Percentiles rank a stretch among this genome's conserved stretches.
These are phyloP conservation scores for Enteromius radiatus DNA, from an alignment of 2,797 vertebrate species.

Conservation along the genomic window DNA sequence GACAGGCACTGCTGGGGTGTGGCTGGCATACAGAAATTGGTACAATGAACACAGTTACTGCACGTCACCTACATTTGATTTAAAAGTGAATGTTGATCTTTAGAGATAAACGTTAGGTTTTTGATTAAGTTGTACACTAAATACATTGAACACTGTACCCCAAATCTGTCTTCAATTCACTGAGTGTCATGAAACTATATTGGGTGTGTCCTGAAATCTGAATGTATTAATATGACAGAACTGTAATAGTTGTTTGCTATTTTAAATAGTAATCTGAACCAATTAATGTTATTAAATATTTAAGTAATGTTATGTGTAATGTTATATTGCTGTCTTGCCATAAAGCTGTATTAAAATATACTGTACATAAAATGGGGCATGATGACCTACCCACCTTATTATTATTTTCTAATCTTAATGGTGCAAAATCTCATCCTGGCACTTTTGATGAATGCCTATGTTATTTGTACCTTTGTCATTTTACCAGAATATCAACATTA, in stretches of 20 bases:
- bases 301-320: background rate
- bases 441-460: background rate
- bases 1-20: slow-evolving; percentile 74
- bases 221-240: background rate
- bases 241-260: background rate
- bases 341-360: background rate
- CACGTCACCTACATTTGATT: slow-evolving; percentile 32
- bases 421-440: too few species aligned
- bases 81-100: slow-evolving; percentile 53
- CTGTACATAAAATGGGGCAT: too few species aligned
- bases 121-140: background rate
- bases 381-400: too few species aligned
- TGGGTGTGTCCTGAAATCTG: background rate
- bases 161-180: background rate
- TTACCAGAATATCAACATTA: background rate
- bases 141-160: background rate
- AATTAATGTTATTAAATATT: background rate
- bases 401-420: too few species aligned
- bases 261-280: background rate
- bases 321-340: background rate
- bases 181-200: background rate
- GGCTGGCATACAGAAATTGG: slow-evolving; percentile 77
- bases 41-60: slow-evolving; percentile 61
- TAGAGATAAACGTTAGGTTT: slow-evolving; percentile 1
- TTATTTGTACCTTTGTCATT: background rate